phyloP scores from a whole-genome alignment of 2,888 invertebrate genomes.

The Phyto melanocephala region DNA sequence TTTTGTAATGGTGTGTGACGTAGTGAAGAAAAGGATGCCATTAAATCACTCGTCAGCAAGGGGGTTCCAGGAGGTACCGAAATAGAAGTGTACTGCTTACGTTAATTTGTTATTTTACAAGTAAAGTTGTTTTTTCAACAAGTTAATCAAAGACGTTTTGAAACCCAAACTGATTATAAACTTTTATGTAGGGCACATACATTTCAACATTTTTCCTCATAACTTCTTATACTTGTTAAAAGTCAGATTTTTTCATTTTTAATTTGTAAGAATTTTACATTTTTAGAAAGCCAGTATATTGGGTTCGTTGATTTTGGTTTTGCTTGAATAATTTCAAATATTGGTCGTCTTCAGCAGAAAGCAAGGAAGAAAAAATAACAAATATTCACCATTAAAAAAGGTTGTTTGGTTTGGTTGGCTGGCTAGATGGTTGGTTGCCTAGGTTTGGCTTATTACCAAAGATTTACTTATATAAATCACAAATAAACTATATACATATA shows the following conservation, averaged over 20 bases:
- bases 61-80: no score
- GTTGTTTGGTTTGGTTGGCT: constrained; percentile 13
- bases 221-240: not conserved
- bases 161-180: no score
- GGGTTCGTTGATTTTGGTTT: constrained; percentile 60
- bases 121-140: no score
- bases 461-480: constrained; percentile 32
- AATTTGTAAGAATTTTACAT: constrained; percentile 44
- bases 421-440: constrained; percentile 34
- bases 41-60: no score
- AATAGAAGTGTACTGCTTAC: no score
- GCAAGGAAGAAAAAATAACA: not conserved
- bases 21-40: no score
- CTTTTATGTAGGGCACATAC: not conserved
- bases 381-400: not conserved
- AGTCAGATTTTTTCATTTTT: not conserved
- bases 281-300: constrained; percentile 49
- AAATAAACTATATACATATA: not conserved
- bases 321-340: constrained; percentile 59
- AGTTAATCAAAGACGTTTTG: no score
- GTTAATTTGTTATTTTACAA: no score
- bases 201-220: not conserved
- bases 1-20: no score
- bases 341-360: constrained; percentile 35
- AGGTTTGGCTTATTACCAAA: constrained; percentile 54